Base-by-base conservation (phyloP, 2,113 vertebrate species). In the Brachyistius frenatus region DNA sequence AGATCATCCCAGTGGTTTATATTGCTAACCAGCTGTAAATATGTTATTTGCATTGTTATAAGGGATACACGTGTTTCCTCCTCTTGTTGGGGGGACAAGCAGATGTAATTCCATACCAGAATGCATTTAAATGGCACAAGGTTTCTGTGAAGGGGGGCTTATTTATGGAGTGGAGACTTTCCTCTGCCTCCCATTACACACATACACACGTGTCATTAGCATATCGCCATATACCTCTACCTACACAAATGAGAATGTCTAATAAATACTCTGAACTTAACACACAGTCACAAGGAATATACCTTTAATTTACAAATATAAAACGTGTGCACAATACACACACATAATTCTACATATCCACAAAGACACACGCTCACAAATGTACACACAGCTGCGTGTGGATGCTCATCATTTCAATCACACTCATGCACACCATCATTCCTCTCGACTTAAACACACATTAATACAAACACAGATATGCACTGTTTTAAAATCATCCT, bases 81-180 rank as follows among this genome's bases (percentile, higher is more conserved):
- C 70, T 72, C 62, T 58, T 30, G 5, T 57, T 52, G 76, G 70
- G 71, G 57, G 66, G 66, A 85, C 64, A 83, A 73, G 63, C 75
- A 87, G 76, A 86, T 79, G 88, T 92, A 78, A 93, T 93, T 93
- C 68, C 66, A 76, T 63, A 89, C 86, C 84, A 81, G 63, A 66
- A 81, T 92, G 86, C 74, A 92, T 93, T 90, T 76, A 78, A 88
- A 87, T 88, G 86, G 73, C 65, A 83, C 79, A 73, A 23, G 61
- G 64, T 87, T 85, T 85, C 73, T 81, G 82, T 78, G 73, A 73
- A 53, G 39, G 46, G 41, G 61, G 35, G 9, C 32, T 81, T 69
- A 64, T 84, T 88, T 74, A 87, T 23, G 35, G 68, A 83, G 70
- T 71, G 56, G n/a, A 75, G 32, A 54, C n/a, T 67, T 73, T 58